A percentile compares a stretch with the other conserved stretches of the same genome.
Evolutionary conservation across 2,113 vertebrate species (phyloP).

Genomic region (Ursus arctos): DNA sequence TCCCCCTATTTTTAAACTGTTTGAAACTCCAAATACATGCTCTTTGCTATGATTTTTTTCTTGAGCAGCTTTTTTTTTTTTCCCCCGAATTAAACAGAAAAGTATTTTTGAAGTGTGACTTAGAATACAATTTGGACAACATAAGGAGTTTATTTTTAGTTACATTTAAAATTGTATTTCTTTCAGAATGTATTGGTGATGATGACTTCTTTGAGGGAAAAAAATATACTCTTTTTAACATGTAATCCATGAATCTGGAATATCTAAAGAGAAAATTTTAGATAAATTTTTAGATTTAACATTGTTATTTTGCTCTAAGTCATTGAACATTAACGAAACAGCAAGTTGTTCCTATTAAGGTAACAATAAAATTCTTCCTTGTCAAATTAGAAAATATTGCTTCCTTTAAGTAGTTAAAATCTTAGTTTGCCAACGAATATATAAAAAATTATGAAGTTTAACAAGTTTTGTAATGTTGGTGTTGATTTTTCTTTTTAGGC

Average conservation of each 20-base stretch:
- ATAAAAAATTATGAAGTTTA: not conserved
- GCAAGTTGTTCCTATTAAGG: not conserved
- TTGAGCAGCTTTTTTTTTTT: not conserved
- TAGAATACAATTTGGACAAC: not conserved
- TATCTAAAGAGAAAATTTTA: not conserved
- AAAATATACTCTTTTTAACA: not conserved
- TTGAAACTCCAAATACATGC: not conserved
- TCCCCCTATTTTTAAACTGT: not conserved
- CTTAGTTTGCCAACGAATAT: slow-evolving; percentile 6
- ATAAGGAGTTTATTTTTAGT: not conserved
- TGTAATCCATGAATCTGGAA: not conserved
- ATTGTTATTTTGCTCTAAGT: slow-evolving; percentile 14
- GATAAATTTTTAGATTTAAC: not conserved
- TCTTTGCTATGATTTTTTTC: not conserved
- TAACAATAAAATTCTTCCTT: not conserved
- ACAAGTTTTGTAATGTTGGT: not conserved
- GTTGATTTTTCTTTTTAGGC: not conserved
- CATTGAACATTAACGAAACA: not conserved
- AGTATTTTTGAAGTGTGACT: not conserved
- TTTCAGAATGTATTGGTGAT: not conserved
- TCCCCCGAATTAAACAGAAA: not conserved
- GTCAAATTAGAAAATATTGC: not conserved
- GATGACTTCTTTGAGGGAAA: not conserved
- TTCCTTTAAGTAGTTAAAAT: not conserved
- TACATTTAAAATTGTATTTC: slow-evolving; percentile 50